Percentiles rank a stretch among this genome's conserved stretches.
Conservation (phyloP, 1,140 invertebrate genomes). For the Muscidifurax raptorellus region DNA sequence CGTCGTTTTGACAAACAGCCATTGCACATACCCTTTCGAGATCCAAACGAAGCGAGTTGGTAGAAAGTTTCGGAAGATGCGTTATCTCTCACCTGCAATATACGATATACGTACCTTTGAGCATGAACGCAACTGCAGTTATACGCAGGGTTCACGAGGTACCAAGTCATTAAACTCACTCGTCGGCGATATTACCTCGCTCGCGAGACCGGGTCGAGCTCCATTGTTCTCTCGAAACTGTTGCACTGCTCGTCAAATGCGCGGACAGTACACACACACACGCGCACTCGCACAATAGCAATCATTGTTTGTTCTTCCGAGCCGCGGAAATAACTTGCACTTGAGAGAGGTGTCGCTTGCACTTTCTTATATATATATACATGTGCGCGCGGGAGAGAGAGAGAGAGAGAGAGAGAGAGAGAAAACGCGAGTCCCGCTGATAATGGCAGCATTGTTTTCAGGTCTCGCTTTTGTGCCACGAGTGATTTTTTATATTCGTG, state of each 20-base stretch:
- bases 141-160: neutral
- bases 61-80: constrained; percentile 47
- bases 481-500: neutral
- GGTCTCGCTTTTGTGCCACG: no score
- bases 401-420: no score
- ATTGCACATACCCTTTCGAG: neutral
- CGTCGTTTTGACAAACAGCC: no score
- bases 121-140: neutral
- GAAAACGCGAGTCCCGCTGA: neutral
- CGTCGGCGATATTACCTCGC: neutral
- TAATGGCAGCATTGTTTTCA: neutral
- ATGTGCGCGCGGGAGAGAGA: neutral
- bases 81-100: constrained; percentile 19
- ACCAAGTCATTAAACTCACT: neutral
- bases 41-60: neutral
- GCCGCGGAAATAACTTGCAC: neutral
- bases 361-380: neutral
- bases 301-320: constrained; percentile 30
- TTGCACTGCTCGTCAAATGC: neutral
- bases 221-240: neutral
- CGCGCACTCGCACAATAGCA: neutral
- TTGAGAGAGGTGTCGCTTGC: neutral
- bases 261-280: neutral
- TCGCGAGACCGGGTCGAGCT: neutral
- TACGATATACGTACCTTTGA: no score